Evolutionary conservation across 23 tunicate genomes (phyloP), one percentile per base, ranked within the genome.

Genomic region (Ciona savignyi): DNA sequence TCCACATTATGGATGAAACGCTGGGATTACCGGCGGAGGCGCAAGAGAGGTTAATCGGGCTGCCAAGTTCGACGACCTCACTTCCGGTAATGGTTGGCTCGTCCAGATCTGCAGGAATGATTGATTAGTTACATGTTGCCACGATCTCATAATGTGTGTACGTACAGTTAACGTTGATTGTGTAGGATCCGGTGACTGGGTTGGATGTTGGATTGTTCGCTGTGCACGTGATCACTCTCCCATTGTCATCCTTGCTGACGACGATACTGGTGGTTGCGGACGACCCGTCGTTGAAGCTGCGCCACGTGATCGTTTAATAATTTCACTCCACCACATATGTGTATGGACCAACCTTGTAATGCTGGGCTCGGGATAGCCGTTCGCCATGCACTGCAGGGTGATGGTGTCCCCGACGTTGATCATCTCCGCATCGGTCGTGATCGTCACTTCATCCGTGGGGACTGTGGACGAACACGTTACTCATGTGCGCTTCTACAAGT

Each of bases 101-200:
- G 24, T 67, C 68, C 33, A 70, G 62, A 70, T 70, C 88, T 83
- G 70, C 0, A 85, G 31, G 42, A 81, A 29, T 0, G 6, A 70
- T 34, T 42, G 56, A 6, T 6, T 42, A 42, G 56, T 6, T 42
- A 42, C 9, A 42, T 42, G 15, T 42, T 6, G 56, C 9, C 15
- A 42, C 9, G 15, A 42, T 42, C 56, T 42, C 11, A 6, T 42
- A 6, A 6, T 42, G 56, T 15, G 15, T 42, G 9, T 42, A 42
- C 56, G 9, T 42, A 42, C 56, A 42, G 15, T 42, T 42, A 42
- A 42, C 56, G 15, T 42, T 42, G 15, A 42, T 42, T 6, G 56
- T 42, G 15, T 42, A 42, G 15, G 11, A 6, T 42, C 56, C 56
- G 15, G 56, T 42, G 56, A 42, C 56, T 42, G 56, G 56, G 56